A percentile compares a stretch with the other conserved stretches of the same genome.
phyloP scores from a whole-genome alignment of 2,113 vertebrate species.

The human region DNA sequence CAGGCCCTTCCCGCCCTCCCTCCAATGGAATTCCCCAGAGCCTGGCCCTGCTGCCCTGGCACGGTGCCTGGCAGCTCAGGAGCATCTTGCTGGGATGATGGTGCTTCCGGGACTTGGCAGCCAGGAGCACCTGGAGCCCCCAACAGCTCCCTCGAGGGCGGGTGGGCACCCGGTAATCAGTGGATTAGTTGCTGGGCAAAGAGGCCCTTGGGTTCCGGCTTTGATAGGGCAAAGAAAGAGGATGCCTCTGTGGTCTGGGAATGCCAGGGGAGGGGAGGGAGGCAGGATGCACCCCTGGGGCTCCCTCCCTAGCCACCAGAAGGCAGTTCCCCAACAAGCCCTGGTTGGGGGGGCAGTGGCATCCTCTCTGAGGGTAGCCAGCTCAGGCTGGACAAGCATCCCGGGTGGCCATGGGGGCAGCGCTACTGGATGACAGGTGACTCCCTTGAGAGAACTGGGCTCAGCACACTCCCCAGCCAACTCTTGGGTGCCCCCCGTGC shows the following conservation, averaged over 20 bases:
- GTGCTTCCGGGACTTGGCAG: not conserved
- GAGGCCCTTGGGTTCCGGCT: not conserved
- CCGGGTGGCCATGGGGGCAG: rapidly evolving
- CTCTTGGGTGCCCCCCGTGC: not conserved
- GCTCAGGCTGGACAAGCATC: not conserved
- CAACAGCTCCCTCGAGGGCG: not conserved
- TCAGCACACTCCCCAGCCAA: not conserved
- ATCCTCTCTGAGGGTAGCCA: rapidly evolving
- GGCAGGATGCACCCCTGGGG: not conserved
- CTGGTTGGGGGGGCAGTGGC: not conserved
- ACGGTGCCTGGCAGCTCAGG: rapidly evolving
- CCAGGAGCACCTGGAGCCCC: not conserved
- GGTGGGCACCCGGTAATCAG: not conserved
- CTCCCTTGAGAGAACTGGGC: not conserved
- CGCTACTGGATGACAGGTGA: too few relatives aligned
- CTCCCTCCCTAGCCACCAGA: not conserved
- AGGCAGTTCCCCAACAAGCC: not conserved
- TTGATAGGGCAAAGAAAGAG: not conserved
- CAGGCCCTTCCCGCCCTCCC: too few relatives aligned
- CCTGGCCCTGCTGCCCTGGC: not conserved
- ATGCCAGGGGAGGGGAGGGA: not conserved
- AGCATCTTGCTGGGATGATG: not conserved
- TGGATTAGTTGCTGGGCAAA: not conserved
- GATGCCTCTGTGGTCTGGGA: not conserved
- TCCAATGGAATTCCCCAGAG: not conserved